Percentiles rank a stretch among this genome's conserved stretches.
These are phyloP conservation scores for Doryteuthis pealeii DNA, from an alignment of 1,140 invertebrate species.

Conservation along the genomic window DNA sequence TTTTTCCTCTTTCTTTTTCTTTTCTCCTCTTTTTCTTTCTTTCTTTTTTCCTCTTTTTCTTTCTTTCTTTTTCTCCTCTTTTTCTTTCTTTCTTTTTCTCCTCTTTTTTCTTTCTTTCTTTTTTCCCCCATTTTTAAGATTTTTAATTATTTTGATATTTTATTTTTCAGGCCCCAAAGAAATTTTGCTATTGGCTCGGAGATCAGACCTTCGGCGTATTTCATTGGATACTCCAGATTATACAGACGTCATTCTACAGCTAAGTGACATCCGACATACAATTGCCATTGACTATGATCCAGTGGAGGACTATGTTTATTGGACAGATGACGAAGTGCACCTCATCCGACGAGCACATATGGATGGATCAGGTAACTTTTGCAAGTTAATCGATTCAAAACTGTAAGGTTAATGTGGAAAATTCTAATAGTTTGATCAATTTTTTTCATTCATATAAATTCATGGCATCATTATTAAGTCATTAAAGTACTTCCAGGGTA, in stretches of 20 bases:
- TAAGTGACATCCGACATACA: constrained; percentile 76
- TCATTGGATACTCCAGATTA: constrained; percentile 70
- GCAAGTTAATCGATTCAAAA: neutral
- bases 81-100: too few relatives aligned
- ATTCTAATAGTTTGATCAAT: neutral
- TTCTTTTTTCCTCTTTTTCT: too few relatives aligned
- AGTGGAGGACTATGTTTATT: constrained; percentile 80
- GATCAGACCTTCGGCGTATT: constrained; percentile 60
- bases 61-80: too few relatives aligned
- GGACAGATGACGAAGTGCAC: constrained; percentile 84
- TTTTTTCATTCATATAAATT: neutral
- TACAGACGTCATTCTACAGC: constrained; percentile 72
- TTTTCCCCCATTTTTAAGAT: too few relatives aligned
- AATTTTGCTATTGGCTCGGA: constrained; percentile 73
- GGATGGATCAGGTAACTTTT: constrained; percentile 73
- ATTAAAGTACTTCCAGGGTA: neutral
- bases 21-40: too few relatives aligned
- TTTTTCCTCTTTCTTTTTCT: too few relatives aligned
- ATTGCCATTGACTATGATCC: constrained; percentile 93
- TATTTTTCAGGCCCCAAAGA: constrained; percentile 70
- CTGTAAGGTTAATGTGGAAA: neutral
- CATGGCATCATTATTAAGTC: neutral
- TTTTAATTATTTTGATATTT: neutral
- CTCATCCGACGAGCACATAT: constrained; percentile 75
- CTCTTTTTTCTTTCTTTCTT: too few relatives aligned